Conservation (phyloP, 2,113 vertebrate genomes). For the Paramisgurnus dabryanus region DNA sequence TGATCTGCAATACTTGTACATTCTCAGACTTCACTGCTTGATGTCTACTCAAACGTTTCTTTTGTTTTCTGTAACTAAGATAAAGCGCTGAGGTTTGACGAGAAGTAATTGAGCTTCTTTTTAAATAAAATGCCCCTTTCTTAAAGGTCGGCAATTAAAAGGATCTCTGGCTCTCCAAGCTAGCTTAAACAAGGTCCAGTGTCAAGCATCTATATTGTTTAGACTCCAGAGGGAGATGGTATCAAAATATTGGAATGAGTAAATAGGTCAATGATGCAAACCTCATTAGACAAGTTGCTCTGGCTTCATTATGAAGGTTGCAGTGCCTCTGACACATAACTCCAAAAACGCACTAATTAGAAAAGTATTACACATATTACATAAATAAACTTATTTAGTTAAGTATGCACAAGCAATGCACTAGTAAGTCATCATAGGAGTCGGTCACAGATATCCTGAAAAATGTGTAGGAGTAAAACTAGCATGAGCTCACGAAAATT, state of each 20-base stretch:
- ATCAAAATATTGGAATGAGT: conserved; percentile 38
- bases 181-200: conserved; percentile 17
- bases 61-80: conserved; percentile 21
- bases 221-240: conserved; percentile 11
- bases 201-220: conserved; percentile 29
- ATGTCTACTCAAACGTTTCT: neutral
- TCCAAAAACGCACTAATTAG: conserved; percentile 39
- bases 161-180: neutral
- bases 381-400: no score
- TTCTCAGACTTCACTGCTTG: neutral
- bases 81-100: conserved; percentile 22
- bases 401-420: no score
- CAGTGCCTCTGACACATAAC: conserved; percentile 36
- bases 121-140: conserved; percentile 37
- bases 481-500: no score
- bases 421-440: no score
- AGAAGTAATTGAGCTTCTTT: conserved; percentile 29
- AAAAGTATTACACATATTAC: neutral
- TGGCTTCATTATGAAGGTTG: conserved; percentile 27
- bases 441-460: no score
- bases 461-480: no score
- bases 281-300: conserved; percentile 40
- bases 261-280: conserved; percentile 42
- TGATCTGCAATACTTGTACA: neutral
- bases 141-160: conserved; percentile 56